Evolutionary conservation across 2,797 vertebrate species (phyloP), one percentile per base, ranked within the genome.

Genomic region (Sciaenops ocellatus): DNA sequence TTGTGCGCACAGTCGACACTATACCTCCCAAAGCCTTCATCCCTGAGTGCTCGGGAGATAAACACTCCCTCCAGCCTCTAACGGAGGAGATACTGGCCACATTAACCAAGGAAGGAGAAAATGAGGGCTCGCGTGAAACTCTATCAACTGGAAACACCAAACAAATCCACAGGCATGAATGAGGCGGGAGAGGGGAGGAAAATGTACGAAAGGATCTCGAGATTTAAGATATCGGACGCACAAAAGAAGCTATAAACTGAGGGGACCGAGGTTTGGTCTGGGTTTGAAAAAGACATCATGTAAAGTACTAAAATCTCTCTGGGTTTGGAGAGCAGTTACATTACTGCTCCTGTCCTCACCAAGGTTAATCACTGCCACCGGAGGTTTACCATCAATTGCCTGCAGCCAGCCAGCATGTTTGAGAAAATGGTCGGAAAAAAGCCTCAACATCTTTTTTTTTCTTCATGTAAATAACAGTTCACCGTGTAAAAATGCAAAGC

Each of bases 1-100:
- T 90, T 95, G 92, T 95, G 78, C 51, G 12, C 52, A 34, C 68
- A 76, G 80, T 82, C 41, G n/a, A 79, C 69, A 77, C 82, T 83
- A 59, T 64, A 85, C 80, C 83, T 89, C 83, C 74, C 66, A 64
- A 76, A 88, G 85, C 76, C 82, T 91, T 83, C 85, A 86, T 89
- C 87, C 85, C 79, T 54, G 72, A 92, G 85, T 69, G 71, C 79
- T 73, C 76, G 16, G 34, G 79, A 88, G 90, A 88, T 74, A 89
- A 84, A 90, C 85, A 84, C 60, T 77, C 76, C 76, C 62, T 60
- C 79, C 78, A 64, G 73, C 73, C 62, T 68, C 76, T 82, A 68
- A 20, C 55, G 52, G 18, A 63, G 78, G 78, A 83, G 86, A 93
- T 69, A 87, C 57, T 22, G 79, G 59, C 68, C 72, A 85, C 66